Conservation (phyloP, 2,113 vertebrate species). For the Ceratotherium simum region DNA sequence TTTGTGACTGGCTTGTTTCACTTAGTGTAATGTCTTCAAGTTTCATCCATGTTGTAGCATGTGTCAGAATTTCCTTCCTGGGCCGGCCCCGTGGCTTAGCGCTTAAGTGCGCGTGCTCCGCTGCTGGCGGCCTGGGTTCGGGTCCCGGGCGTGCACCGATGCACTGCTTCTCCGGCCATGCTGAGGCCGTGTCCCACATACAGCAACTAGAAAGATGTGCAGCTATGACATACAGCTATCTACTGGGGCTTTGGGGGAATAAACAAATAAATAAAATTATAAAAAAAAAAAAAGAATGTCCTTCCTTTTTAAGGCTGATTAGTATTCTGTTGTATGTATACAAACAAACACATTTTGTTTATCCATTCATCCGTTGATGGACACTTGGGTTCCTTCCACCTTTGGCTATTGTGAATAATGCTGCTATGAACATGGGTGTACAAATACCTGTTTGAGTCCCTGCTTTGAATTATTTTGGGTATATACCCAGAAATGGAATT, state of each 20-base stretch:
- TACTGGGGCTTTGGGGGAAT: too few relatives aligned
- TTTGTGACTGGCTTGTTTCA: slow-evolving; percentile 10
- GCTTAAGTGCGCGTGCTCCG: too few relatives aligned
- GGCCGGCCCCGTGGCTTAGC: too few relatives aligned
- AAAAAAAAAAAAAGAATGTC: too few relatives aligned
- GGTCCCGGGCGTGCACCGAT: too few relatives aligned
- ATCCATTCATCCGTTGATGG: background rate
- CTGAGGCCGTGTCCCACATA: too few relatives aligned
- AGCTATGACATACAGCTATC: too few relatives aligned
- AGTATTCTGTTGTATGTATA: background rate
- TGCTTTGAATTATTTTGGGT: background rate
- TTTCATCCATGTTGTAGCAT: slow-evolving; percentile 14
- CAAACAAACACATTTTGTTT: background rate
- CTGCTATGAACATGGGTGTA: background rate
- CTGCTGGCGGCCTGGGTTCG: too few relatives aligned
- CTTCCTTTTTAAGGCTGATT: background rate
- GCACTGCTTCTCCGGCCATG: too few relatives aligned
- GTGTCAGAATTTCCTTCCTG: slow-evolving; percentile 1
- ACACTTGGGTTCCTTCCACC: background rate
- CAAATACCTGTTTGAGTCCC: background rate
- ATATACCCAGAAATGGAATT: background rate
- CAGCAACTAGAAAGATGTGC: too few relatives aligned
- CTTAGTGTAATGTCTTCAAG: slow-evolving; percentile 9
- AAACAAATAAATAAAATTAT: too few relatives aligned
- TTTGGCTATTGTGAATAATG: background rate